Conservation (phyloP, 2,888 invertebrate species). For the Drosophila niveifrons region DNA sequence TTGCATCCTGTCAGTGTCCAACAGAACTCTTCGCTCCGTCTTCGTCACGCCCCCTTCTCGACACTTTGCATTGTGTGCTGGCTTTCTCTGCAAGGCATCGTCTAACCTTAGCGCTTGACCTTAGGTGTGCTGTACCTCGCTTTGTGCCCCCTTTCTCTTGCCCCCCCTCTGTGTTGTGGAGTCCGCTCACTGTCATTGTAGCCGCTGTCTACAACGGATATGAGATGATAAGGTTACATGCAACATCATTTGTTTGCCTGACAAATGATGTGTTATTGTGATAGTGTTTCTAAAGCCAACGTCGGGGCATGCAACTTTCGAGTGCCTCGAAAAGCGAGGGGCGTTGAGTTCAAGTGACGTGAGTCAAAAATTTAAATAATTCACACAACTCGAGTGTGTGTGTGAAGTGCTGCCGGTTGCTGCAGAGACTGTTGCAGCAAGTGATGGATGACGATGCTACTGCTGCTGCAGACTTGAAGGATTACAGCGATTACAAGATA, state of each 20-base stretch:
- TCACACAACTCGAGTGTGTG: slow-evolving; percentile 44
- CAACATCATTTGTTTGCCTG: slow-evolving; percentile 80
- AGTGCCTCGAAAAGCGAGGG: slow-evolving; percentile 45
- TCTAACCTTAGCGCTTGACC: slow-evolving; percentile 73
- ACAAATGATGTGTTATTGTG: slow-evolving; percentile 80
- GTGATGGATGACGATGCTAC: slow-evolving; percentile 44
- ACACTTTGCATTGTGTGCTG: slow-evolving; percentile 38
- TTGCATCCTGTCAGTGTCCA: slow-evolving; percentile 39
- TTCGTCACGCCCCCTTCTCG: slow-evolving; percentile 34
- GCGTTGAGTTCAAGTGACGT: slow-evolving; percentile 61
- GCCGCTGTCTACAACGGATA: slow-evolving; percentile 71
- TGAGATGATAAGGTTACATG: slow-evolving; percentile 80
- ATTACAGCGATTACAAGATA: slow-evolving; percentile 42
- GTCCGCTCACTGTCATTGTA: slow-evolving; percentile 38
- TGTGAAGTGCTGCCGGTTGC: slow-evolving; percentile 8
- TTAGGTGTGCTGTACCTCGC: slow-evolving; percentile 42
- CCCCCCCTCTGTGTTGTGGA: slow-evolving; percentile 6
- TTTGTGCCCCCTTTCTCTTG: not conserved
- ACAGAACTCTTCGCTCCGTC: slow-evolving; percentile 26
- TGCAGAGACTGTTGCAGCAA: slow-evolving; percentile 25
- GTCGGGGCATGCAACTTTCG: slow-evolving; percentile 60
- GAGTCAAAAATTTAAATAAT: slow-evolving; percentile 73
- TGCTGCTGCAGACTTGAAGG: slow-evolving; percentile 44
- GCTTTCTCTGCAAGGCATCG: slow-evolving; percentile 47
- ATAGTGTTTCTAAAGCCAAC: slow-evolving; percentile 59